Evolutionary conservation across 2,113 vertebrate genomes (phyloP).

Genomic region (Corythornis cristatus): DNA sequence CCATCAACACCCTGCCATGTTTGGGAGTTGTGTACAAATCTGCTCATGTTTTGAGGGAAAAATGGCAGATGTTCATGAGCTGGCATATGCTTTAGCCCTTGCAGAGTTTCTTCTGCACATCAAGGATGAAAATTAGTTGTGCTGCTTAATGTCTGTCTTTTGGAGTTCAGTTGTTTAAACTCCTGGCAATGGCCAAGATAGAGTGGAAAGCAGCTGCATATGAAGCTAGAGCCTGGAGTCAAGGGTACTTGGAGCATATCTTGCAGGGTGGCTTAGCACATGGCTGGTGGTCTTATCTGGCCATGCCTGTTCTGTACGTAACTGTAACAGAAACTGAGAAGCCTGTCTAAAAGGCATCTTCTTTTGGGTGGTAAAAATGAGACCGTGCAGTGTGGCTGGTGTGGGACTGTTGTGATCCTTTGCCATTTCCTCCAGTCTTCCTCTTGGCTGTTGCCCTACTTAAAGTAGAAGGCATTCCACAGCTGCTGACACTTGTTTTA

Average conservation of each 20-base stretch:
- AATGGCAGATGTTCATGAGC: not conserved
- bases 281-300: not conserved
- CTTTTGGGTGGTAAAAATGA: not conserved
- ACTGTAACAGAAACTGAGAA: not conserved
- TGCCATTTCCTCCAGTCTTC: not conserved
- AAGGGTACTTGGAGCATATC: fast-evolving
- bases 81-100: not conserved
- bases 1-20: not conserved
- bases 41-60: not conserved
- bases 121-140: not conserved
- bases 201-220: not conserved
- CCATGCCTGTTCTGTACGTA: not conserved
- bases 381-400: not conserved
- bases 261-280: not conserved
- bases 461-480: fast-evolving
- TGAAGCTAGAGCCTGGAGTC: not conserved
- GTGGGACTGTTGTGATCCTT: not conserved
- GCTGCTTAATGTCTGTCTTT: not conserved
- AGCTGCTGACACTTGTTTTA: not conserved
- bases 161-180: not conserved
- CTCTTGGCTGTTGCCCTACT: not conserved
- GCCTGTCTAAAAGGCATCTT: fast-evolving
- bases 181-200: not conserved
- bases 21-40: not conserved
- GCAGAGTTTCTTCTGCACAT: not conserved